Evolutionary conservation across 2,797 vertebrate species (phyloP).

Genomic region (Protosalanx chinensis): DNA sequence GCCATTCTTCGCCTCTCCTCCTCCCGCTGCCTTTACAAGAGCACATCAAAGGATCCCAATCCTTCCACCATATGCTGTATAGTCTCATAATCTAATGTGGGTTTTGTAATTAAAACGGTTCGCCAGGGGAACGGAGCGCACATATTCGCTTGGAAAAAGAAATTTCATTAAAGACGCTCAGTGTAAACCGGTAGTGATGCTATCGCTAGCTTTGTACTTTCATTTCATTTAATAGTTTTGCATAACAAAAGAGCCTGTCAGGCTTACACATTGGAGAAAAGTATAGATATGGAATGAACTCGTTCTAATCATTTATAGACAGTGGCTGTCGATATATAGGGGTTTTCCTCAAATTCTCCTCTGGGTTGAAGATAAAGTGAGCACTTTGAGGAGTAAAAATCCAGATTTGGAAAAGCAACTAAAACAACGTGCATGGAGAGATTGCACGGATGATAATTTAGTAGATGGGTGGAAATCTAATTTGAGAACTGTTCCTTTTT

Average conservation of each 20-base stretch:
- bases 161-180: slow-evolving; percentile 52
- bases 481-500: background rate
- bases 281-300: slow-evolving; percentile 32
- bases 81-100: slow-evolving; percentile 68
- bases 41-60: slow-evolving; percentile 56
- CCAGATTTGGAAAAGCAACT: slow-evolving; percentile 8
- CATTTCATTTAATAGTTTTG: slow-evolving; percentile 53
- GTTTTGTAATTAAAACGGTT: slow-evolving; percentile 65
- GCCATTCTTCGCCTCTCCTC: slow-evolving; percentile 24
- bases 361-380: background rate
- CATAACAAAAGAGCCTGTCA: slow-evolving; percentile 49
- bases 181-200: slow-evolving; percentile 47
- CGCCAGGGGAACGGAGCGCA: slow-evolving; percentile 55
- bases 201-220: slow-evolving; percentile 46
- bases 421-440: background rate
- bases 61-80: slow-evolving; percentile 58
- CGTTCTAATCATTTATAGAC: slow-evolving; percentile 6
- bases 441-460: background rate
- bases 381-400: slow-evolving; percentile 14
- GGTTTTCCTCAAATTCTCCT: slow-evolving; percentile 19
- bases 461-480: background rate
- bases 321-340: background rate
- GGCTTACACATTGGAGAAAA: slow-evolving; percentile 28
- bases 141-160: slow-evolving; percentile 60
- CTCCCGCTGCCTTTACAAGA: slow-evolving; percentile 56